Evolutionary conservation across 2,113 vertebrate genomes (phyloP).

Genomic region (Athene cunicularia): DNA sequence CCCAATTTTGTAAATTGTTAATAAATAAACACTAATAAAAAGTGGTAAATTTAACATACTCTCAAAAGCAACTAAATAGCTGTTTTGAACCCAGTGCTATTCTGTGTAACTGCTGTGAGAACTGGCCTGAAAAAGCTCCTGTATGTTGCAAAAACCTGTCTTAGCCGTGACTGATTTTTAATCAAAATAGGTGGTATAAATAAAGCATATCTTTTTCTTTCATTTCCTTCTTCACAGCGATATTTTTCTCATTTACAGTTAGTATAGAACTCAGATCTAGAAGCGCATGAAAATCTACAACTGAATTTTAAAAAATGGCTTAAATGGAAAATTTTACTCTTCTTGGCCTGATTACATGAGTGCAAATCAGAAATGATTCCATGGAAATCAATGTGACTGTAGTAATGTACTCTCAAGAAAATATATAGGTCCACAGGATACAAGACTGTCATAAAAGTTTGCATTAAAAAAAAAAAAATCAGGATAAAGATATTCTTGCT

Average conservation of each 20-base stretch:
- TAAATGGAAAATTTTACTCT: neutral
- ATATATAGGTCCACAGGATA: neutral
- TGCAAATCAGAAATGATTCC: neutral
- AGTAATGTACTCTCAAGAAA: neutral
- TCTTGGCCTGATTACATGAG: neutral
- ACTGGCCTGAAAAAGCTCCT: slow-evolving; percentile 51
- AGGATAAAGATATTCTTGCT: neutral
- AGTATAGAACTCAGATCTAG: neutral
- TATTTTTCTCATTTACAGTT: neutral
- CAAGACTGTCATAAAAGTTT: neutral
- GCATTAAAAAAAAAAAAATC: neutral
- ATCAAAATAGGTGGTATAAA: slow-evolving; percentile 1
- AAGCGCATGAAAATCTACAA: neutral
- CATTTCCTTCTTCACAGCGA: neutral
- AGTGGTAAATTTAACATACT: neutral
- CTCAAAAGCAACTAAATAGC: neutral
- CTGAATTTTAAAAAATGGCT: neutral
- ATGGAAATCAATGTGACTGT: neutral
- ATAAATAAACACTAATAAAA: neutral
- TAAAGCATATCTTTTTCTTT: neutral
- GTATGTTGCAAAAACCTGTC: slow-evolving; percentile 43
- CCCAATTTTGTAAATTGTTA: neutral
- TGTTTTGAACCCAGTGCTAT: neutral
- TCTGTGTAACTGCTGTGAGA: slow-evolving; percentile 37
- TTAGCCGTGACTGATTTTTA: slow-evolving; percentile 12